Evolutionary conservation across 2,888 invertebrate species (phyloP).

Genomic region (Cryptus viduatorius): DNA sequence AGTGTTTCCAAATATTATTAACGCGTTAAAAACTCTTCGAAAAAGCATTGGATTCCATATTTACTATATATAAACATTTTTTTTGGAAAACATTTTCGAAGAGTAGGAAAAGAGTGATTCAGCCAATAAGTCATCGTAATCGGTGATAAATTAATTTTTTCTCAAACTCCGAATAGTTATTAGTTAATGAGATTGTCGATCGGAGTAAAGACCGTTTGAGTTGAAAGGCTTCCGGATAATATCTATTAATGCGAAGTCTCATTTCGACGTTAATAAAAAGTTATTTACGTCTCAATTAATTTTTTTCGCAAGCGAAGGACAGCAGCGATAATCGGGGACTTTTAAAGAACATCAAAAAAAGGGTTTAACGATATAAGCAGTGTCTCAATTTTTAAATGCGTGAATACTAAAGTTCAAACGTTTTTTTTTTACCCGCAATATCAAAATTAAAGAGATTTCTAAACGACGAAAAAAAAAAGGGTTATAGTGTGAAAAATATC

Average conservation of each 20-base stretch:
- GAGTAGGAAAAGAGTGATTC: too few relatives aligned
- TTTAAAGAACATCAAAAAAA: not conserved
- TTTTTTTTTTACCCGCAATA: not conserved
- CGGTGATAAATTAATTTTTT: not conserved
- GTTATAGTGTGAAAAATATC: too few relatives aligned
- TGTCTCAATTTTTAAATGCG: not conserved
- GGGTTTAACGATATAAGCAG: not conserved
- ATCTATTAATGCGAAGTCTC: too few relatives aligned
- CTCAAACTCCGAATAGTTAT: not conserved
- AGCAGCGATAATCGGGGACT: too few relatives aligned
- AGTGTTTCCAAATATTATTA: too few relatives aligned
- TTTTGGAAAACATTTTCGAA: too few relatives aligned
- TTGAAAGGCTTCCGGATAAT: too few relatives aligned
- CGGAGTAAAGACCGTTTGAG: not conserved
- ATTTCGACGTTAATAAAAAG: not conserved
- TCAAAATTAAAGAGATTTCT: not conserved
- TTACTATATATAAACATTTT: too few relatives aligned
- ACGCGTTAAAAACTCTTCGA: too few relatives aligned
- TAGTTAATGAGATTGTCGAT: not conserved
- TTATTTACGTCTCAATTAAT: not conserved
- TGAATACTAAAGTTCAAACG: not conserved
- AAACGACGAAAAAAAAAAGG: not conserved
- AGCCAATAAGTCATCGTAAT: too few relatives aligned
- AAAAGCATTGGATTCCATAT: too few relatives aligned
- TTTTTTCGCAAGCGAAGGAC: too few relatives aligned